Evolutionary conservation across 2,888 invertebrate species (phyloP).

Genomic region (Drosophila greeni): DNA sequence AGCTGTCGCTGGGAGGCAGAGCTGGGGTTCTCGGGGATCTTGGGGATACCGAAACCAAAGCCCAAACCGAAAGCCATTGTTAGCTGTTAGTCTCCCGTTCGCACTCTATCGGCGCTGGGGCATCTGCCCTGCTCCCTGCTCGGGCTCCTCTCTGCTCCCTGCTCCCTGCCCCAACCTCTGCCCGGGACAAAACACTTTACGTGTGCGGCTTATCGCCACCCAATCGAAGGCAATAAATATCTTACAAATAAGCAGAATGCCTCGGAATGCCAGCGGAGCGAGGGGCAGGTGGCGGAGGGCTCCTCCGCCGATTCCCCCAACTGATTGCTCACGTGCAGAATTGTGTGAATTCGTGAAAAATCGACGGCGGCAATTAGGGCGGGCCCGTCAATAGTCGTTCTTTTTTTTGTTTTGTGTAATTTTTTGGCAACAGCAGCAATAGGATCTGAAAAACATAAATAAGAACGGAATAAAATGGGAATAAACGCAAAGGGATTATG

Average conservation of each 20-base stretch:
- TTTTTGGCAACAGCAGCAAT: constrained; percentile 33
- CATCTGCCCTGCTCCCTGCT: constrained; percentile 26
- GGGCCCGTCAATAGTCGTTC: constrained; percentile 47
- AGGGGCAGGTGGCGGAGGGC: constrained; percentile 11
- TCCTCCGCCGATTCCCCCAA: constrained; percentile 45
- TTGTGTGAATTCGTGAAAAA: constrained; percentile 74
- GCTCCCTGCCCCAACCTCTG: constrained; percentile 2
- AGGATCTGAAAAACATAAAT: not conserved
- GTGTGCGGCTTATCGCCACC: constrained; percentile 78
- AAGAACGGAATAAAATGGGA: not conserved
- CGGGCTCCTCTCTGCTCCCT: not conserved
- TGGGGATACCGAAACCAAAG: not conserved
- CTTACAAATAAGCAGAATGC: constrained; percentile 80
- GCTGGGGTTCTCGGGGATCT: constrained; percentile 11
- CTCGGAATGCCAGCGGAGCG: constrained; percentile 72
- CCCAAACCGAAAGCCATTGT: constrained; percentile 59
- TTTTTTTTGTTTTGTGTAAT: not conserved
- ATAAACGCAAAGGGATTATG: not conserved
- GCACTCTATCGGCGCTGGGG: constrained; percentile 41
- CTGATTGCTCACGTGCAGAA: constrained; percentile 71
- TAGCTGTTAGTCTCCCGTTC: constrained; percentile 55
- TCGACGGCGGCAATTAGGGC: constrained; percentile 74
- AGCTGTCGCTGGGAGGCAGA: constrained; percentile 48
- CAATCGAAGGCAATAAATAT: constrained; percentile 80
- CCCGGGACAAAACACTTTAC: constrained; percentile 72